Evolutionary conservation across 1,140 invertebrate species (phyloP), one percentile per base, ranked within the genome.

Genomic region (Magallana ariakensis): DNA sequence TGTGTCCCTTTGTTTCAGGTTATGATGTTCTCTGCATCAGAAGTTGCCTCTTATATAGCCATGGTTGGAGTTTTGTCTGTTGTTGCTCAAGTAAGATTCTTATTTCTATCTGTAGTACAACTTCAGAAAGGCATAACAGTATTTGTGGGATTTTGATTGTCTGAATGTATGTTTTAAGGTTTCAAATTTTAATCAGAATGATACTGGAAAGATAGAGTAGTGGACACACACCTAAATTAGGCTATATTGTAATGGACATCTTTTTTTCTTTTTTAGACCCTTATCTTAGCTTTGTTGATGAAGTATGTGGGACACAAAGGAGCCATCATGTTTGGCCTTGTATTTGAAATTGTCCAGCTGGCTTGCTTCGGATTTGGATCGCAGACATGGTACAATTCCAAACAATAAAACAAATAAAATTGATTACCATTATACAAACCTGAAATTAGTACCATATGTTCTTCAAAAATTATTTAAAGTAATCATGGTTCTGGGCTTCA

Each of bases 31-130:
- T 97, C 97, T 91, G 97, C 97, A 87, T 96, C 98, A 92, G 97
- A 98, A 96, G 99, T 99, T 80, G 99, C 99, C 82, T 96, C 98
- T 89, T 99, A 99, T 95, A 99, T 99, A 93, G 99, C 98, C 87
- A 96, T 99, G 85, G 97, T 99, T 86, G 99, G 99, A 83, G 97
- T 99, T 80, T 95, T 99, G 87, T 99, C 99, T 91, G 99, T 99
- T 55, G 96, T 98, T 90, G 97, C 99, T 87, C 99, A 99, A 96
- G 95, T 95, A 91, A 91, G 91, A 90, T 7, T 46, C 15, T 83
- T 13, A 19, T 7, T 11, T 16, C 3, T 62, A 16, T 16, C 60
- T 16, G 60, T 62, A 62, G 0, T 16, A 62, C 60, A 16, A 62
- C 10, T 13, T 9, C 0, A 33, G 33, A 33, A 33, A 33, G 33